phyloP scores from a whole-genome alignment of 92 coral and sea anemone genomes.

The Phenganax stokvisi region DNA sequence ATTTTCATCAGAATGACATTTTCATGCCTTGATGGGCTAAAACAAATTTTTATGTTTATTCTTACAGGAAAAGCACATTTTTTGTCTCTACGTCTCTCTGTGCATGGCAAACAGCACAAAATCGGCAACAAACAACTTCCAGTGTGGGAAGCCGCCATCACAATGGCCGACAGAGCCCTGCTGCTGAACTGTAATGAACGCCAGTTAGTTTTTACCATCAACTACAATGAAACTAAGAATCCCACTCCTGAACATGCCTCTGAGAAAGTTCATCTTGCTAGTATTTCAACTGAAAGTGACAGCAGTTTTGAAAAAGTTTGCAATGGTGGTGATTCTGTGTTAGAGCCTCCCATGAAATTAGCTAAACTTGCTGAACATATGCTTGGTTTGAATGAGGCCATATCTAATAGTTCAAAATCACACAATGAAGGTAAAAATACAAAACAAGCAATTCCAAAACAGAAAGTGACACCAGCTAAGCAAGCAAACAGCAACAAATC shows the following conservation, averaged over 20 bases:
- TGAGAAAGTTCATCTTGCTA: background rate
- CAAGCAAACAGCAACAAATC: conserved; percentile 25
- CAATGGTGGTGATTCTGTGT: background rate
- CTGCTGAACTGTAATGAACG: conserved; percentile 94
- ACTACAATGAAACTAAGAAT: conserved; percentile 53
- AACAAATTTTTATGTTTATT: no score
- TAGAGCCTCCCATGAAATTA: conserved; percentile 3
- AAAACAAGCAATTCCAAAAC: background rate
- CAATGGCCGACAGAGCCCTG: conserved; percentile 82
- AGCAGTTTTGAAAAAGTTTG: background rate
- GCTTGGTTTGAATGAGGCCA: background rate
- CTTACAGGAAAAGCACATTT: conserved; percentile 71
- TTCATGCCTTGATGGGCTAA: background rate
- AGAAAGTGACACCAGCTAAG: conserved; percentile 27
- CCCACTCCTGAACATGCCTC: background rate
- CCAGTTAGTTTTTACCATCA: conserved; percentile 81
- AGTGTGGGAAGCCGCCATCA: conserved; percentile 85
- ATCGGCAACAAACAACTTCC: conserved; percentile 65
- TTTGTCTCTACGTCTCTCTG: conserved; percentile 52
- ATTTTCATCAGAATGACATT: background rate
- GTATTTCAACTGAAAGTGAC: background rate
- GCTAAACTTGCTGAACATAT: background rate
- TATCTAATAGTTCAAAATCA: background rate
- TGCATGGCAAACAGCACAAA: conserved; percentile 69
- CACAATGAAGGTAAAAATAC: background rate